These are phyloP conservation scores for Cyprinodon tularosa DNA, from an alignment of 2,113 vertebrate species.

Conservation along the genomic window DNA sequence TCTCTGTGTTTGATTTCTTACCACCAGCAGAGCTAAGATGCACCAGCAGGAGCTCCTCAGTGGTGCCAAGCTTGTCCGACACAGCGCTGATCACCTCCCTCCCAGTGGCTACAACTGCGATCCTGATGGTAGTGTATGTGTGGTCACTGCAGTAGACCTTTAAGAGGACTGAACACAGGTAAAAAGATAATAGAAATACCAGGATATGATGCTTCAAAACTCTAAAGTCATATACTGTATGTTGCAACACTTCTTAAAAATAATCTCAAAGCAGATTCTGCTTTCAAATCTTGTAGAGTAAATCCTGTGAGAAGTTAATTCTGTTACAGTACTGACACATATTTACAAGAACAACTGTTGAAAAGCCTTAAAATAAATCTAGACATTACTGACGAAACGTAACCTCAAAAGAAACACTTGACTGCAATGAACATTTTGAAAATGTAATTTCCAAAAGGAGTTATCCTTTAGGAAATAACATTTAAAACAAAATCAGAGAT, in stretches of 20 bases:
- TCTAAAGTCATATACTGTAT: background rate
- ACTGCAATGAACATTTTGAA: too few species aligned
- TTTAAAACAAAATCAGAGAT: too few species aligned
- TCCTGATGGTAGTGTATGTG: constrained; percentile 95
- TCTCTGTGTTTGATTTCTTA: constrained; percentile 55
- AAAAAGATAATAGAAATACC: background rate
- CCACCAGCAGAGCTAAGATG: constrained; percentile 92
- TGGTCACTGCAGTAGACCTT: constrained; percentile 97
- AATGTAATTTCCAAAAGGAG: too few species aligned
- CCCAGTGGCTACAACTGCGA: constrained; percentile 87
- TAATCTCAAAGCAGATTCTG: background rate
- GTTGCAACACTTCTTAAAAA: background rate
- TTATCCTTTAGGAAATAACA: too few species aligned
- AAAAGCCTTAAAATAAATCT: background rate
- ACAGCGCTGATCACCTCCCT: constrained; percentile 89
- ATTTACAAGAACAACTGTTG: background rate
- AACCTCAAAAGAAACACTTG: too few species aligned
- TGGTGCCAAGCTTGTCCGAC: constrained; percentile 90
- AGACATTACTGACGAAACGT: background rate
- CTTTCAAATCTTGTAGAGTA: background rate
- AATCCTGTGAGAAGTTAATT: background rate
- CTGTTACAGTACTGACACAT: background rate
- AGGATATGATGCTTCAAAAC: background rate
- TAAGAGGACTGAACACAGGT: constrained; percentile 85
- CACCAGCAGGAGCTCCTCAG: constrained; percentile 89